Conservation (phyloP, 37 sponge, comb jelly and placozoan genomes). For the Ianthella basta region DNA sequence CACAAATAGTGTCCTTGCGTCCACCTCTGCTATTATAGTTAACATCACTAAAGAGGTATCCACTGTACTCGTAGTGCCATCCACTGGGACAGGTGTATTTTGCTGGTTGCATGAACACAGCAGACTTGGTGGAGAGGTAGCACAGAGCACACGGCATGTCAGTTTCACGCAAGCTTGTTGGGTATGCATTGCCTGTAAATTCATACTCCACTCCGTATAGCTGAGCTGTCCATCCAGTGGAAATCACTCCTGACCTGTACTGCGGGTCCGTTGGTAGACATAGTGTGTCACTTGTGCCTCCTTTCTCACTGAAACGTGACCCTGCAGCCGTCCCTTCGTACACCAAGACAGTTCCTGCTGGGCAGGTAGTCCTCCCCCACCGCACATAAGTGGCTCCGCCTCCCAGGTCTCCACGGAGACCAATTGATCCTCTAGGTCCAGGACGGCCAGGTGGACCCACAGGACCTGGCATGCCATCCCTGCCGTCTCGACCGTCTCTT, state of each 20-base stretch:
- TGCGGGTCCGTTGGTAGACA: not conserved
- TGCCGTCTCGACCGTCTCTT: not conserved
- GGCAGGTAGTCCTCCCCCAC: constrained; percentile 9
- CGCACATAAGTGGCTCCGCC: not conserved
- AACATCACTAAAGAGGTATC: not conserved
- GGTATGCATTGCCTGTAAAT: not conserved
- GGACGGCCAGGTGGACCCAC: not conserved
- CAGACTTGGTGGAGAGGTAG: not conserved
- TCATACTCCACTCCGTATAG: not conserved
- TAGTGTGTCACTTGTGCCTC: not conserved
- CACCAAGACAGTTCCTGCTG: not conserved
- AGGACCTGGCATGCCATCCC: constrained; percentile 4
- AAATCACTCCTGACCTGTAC: not conserved
- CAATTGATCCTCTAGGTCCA: not conserved
- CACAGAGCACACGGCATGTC: constrained; percentile 11
- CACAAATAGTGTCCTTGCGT: not conserved
- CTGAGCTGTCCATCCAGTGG: not conserved
- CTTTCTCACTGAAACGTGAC: not conserved
- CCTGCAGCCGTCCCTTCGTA: not conserved
- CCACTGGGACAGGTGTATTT: constrained; percentile 1
- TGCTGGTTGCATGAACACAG: not conserved
- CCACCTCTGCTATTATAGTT: not conserved
- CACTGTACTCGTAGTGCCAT: not conserved
- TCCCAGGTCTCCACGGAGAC: not conserved
- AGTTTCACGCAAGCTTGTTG: not conserved